Evolutionary conservation across 2,113 vertebrate genomes (phyloP).

Genomic region (Oriolus oriolus): DNA sequence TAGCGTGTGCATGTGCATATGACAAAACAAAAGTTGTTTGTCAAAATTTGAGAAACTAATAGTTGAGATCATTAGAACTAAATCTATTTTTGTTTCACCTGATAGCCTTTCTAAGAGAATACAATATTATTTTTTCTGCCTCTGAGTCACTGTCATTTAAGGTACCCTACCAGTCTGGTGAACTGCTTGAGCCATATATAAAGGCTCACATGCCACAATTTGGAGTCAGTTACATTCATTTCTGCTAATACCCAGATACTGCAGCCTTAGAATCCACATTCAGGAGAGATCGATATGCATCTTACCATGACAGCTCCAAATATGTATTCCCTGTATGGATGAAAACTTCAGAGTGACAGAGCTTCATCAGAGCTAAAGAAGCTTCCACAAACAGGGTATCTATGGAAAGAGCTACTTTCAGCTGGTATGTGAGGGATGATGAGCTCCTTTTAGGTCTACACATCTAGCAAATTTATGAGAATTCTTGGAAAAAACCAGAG

Average conservation of each 20-base stretch:
- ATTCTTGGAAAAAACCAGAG: neutral
- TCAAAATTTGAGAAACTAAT: neutral
- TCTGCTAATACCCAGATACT: neutral
- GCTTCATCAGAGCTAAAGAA: neutral
- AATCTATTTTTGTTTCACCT: neutral
- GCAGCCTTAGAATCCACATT: neutral
- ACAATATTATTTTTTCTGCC: neutral
- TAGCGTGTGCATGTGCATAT: neutral
- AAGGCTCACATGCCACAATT: neutral
- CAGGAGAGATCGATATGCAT: neutral
- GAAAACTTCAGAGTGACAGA: neutral
- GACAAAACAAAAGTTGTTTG: neutral
- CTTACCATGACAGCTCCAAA: neutral
- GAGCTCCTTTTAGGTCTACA: neutral
- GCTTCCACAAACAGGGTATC: neutral
- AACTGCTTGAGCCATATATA: neutral
- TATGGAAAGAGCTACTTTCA: neutral
- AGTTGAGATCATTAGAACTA: neutral
- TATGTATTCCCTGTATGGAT: neutral
- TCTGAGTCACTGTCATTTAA: neutral
- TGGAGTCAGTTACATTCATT: neutral
- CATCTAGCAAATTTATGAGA: neutral
- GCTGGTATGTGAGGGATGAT: neutral
- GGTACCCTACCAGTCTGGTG: neutral
- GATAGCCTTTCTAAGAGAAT: neutral